Conservation (phyloP, 2,888 invertebrate species). For the Eumerus sabulonum region DNA sequence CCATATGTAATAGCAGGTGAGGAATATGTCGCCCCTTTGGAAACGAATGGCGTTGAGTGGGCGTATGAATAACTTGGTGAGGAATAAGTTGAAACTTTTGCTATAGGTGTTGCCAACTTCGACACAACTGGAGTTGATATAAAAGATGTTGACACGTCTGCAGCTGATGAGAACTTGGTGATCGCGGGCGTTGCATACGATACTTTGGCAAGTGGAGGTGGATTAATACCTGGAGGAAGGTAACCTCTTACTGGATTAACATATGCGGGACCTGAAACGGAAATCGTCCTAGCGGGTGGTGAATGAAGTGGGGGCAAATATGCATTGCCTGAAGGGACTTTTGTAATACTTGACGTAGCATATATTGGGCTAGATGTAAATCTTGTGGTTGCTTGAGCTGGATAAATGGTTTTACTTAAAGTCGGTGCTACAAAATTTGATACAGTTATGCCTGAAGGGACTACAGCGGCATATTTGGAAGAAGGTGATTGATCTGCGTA, state of each 20-base stretch:
- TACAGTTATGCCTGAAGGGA: slow-evolving; percentile 81
- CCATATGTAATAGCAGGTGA: slow-evolving; percentile 69
- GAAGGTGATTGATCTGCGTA: slow-evolving; percentile 78
- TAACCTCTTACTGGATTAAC: slow-evolving; percentile 70
- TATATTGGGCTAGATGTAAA: slow-evolving; percentile 64
- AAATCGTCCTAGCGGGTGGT: slow-evolving; percentile 35
- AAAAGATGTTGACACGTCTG: slow-evolving; percentile 79
- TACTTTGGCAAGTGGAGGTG: slow-evolving; percentile 72
- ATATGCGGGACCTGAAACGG: slow-evolving; percentile 69
- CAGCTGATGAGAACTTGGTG: slow-evolving; percentile 79
- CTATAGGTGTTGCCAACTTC: slow-evolving; percentile 62
- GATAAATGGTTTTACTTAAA: slow-evolving; percentile 70
- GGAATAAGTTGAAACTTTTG: slow-evolving; percentile 50
- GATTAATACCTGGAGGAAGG: slow-evolving; percentile 73
- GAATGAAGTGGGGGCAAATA: slow-evolving; percentile 35
- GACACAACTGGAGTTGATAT: slow-evolving; percentile 58
- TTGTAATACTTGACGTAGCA: slow-evolving; percentile 70
- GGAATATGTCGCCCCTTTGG: slow-evolving; percentile 51
- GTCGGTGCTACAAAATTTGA: slow-evolving; percentile 81
- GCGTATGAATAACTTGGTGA: slow-evolving; percentile 29
- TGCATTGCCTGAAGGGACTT: slow-evolving; percentile 18
- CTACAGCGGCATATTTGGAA: slow-evolving; percentile 77
- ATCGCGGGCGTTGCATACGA: slow-evolving; percentile 73
- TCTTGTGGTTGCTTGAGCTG: slow-evolving; percentile 35
- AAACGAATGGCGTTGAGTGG: slow-evolving; percentile 10